Conservation (phyloP, 2,888 invertebrate species). For the Pharmacophagus antenor region DNA sequence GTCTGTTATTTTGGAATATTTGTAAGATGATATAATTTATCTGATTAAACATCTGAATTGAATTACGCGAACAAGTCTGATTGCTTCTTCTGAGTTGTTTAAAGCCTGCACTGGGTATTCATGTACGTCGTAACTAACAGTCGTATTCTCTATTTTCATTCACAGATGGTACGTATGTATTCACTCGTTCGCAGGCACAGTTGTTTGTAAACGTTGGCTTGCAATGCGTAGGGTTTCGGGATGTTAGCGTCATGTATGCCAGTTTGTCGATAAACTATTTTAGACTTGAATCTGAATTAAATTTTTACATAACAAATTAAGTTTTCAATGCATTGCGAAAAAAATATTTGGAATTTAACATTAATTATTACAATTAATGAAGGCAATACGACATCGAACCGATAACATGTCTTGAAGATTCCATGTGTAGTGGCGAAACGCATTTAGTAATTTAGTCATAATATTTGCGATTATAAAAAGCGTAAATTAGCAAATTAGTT, state of each 20-base stretch:
- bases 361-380: too few species aligned
- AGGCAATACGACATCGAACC: too few species aligned
- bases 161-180: conserved; percentile 49
- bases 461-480: too few species aligned
- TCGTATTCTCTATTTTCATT: conserved; percentile 54
- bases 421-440: too few species aligned
- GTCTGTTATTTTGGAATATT: too few species aligned
- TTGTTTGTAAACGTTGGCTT: conserved; percentile 67
- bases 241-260: conserved; percentile 42
- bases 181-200: conserved; percentile 58
- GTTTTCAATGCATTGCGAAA: too few species aligned
- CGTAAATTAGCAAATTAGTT: too few species aligned
- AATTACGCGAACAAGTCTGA: conserved; percentile 14
- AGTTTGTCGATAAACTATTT: conserved; percentile 29
- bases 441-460: too few species aligned
- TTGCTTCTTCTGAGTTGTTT: conserved; percentile 17
- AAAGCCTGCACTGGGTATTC: conserved; percentile 31
- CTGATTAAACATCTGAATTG: neutral
- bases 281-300: conserved; percentile 21
- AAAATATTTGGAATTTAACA: neutral
- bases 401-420: too few species aligned
- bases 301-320: too few species aligned
- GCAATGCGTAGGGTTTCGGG: conserved; percentile 49
- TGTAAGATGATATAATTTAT: neutral
- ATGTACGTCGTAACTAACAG: conserved; percentile 50